Percentiles rank a stretch among this genome's conserved stretches.
phyloP scores from a whole-genome alignment of 2,888 invertebrate genomes.

The Rhamnusium bicolor region DNA sequence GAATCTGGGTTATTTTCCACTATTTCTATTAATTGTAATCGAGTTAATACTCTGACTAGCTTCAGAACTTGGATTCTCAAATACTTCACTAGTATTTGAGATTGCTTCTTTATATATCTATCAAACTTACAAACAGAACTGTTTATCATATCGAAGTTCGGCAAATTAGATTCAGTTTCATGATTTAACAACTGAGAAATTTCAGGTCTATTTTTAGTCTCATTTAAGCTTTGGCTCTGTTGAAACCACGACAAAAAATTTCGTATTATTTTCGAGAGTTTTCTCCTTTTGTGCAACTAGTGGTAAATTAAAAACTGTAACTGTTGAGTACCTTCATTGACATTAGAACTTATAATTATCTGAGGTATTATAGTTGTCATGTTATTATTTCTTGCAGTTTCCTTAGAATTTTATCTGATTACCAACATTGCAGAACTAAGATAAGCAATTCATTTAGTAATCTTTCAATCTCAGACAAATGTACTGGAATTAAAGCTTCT shows the following conservation, averaged over 20 bases:
- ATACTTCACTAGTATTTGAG: conserved; percentile 48
- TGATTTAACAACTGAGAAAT: conserved; percentile 13
- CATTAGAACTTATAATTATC: conserved; percentile 59
- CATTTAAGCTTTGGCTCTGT: neutral
- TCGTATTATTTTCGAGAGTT: neutral
- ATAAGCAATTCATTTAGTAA: conserved; percentile 64
- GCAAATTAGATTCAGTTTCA: conserved; percentile 4
- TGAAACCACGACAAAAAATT: conserved; percentile 45
- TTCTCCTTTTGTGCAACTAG: conserved; percentile 47
- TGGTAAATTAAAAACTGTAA: conserved; percentile 38
- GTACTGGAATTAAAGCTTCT: conserved; percentile 71
- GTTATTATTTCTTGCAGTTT: conserved; percentile 26
- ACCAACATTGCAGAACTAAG: conserved; percentile 59
- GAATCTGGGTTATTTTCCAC: neutral
- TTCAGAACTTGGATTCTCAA: conserved; percentile 12
- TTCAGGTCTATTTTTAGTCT: conserved; percentile 3
- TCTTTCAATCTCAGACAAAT: conserved; percentile 51
- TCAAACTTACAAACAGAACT: neutral
- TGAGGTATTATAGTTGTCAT: conserved; percentile 52
- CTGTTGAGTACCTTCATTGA: conserved; percentile 17
- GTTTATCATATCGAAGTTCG: conserved; percentile 16
- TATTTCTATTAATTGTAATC: neutral
- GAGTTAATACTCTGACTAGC: neutral
- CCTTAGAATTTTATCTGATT: conserved; percentile 46
- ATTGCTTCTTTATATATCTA: conserved; percentile 26